Evolutionary conservation across 2,888 invertebrate species (phyloP), one percentile per base, ranked within the genome.

Genomic region (Sipha maydis): DNA sequence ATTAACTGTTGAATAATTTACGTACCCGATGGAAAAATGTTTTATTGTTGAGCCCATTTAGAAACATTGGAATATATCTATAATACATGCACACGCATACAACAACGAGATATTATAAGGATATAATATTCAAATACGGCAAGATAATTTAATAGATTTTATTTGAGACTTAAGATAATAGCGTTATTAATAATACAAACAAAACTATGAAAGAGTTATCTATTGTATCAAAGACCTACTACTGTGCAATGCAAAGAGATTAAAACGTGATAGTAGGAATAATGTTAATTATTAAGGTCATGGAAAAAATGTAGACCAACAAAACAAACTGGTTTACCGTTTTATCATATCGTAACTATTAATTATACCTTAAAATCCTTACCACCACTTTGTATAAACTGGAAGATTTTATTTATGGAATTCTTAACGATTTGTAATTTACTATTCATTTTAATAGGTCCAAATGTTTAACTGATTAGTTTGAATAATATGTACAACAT

Each of bases 271-370:
- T 73, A 83, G 19, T 21, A 73, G 19, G 19, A 83, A 38, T 83
- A 73, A 34, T 83, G 11, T 73, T 56, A 31, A 82, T 82, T 69
- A 82, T 69, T 82, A 82, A 82, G 82, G 82, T 82, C 41, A 82
- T 31, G 28, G 41, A 48, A 82, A 48, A 41, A 41, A 67, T n/a
- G 14, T 48, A 48, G 14, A 48, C 48, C 14, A 1, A n/a, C n/a
- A n/a, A n/a, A n/a, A n/a, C n/a, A n/a, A 48, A 11, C 48, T 48
- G 48, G 14, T 14, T 48, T 48, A 48, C 48, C 48, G 48, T 14
- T 11, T 14, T 73, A 25, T 61, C 61, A 14, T 41, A 25, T 8
- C 25, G 8, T 25, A 25, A 61, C 25, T 25, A 61, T 61, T 56
- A 56, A 61, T 61, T 61, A 61, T 25, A 25, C 21, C 1, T 48